A percentile compares a stretch with the other conserved stretches of the same genome.
phyloP scores from a whole-genome alignment of 2,113 vertebrate genomes.

The Euleptes europaea region DNA sequence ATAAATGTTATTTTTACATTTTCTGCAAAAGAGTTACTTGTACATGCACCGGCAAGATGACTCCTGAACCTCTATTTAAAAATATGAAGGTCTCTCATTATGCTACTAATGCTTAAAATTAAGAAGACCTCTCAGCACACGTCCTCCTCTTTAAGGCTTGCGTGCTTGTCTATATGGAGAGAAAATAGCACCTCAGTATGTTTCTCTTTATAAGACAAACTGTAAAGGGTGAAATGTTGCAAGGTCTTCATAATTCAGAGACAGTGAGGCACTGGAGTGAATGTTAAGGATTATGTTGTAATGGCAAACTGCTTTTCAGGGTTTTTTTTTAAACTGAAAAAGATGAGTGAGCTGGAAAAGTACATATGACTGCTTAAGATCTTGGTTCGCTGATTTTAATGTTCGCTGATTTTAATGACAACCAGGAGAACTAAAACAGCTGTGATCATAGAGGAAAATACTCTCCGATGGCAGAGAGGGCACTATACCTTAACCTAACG shows the following conservation, averaged over 20 bases:
- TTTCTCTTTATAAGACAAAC: not conserved
- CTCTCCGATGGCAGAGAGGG: not conserved
- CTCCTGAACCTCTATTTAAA: not conserved
- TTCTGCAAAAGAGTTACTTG: slow-evolving; percentile 15
- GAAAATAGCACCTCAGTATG: not conserved
- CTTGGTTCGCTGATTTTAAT: not conserved
- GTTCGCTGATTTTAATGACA: too few relatives aligned
- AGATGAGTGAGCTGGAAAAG: not conserved
- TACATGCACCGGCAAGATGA: slow-evolving; percentile 13
- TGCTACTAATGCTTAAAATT: slow-evolving; percentile 10
- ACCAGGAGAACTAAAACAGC: not conserved
- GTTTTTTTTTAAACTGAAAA: not conserved
- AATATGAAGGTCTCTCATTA: not conserved
- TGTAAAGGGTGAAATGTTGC: not conserved
- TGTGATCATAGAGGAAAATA: not conserved
- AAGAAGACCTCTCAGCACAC: not conserved
- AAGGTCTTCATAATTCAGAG: not conserved
- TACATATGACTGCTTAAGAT: not conserved
- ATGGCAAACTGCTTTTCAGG: not conserved
- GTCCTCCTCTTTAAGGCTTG: not conserved
- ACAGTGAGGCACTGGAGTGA: not conserved
- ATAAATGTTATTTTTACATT: not conserved
- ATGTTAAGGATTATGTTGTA: not conserved
- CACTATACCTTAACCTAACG: not conserved
- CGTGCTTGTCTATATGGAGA: not conserved